Base-by-base conservation (phyloP, 2,113 vertebrate species). In the Lutjanus erythropterus region DNA sequence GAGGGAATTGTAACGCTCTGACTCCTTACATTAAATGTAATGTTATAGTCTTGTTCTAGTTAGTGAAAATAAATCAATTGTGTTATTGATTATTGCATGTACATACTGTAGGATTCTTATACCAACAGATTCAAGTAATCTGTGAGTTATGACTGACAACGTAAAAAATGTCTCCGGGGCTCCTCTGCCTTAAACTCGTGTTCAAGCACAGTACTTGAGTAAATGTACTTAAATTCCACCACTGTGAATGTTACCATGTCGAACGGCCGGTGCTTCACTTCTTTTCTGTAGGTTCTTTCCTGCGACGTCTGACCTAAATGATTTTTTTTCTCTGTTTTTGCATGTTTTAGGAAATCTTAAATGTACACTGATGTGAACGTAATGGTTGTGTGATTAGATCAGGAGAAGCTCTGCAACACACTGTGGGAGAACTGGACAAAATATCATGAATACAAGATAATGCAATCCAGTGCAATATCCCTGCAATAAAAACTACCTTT, bases 401-500 rank as follows among this genome's bases (percentile, higher is more conserved):
- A 16, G n/a, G 9, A 71, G 42, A 19, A 56, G 31, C 64, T 67
- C 56, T 76, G 9, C 71, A 70, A 56, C 77, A 56, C 59, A 53
- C 60, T 59, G 42, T 15, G 29, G 56, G 33, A 62, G 33, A 81
- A 53, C 14, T 66, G 42, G 76, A 73, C 49, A 31, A 71, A 79
- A 81, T 73, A 61, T 44, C 23, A 58, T 60, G 61, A 83, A 70
- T 64, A 74, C 33, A 33, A 79, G 53, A 44, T 42, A 64, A 69
- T 60, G 89, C 84, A 85, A 88, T 84, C 58, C 64, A 77, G 25
- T 76, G 87, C 79, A 86, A 83, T 31, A 67, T 55, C 50, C 9
- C 53, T 56, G 80, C 72, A 80, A 75, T 46, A 19, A 71, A 67
- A 77, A 47, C 5, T 16, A 47, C 2, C 21, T 21, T 53, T 81